phyloP scores from a whole-genome alignment of 2,888 invertebrate species.

The Aporophyla nigra region DNA sequence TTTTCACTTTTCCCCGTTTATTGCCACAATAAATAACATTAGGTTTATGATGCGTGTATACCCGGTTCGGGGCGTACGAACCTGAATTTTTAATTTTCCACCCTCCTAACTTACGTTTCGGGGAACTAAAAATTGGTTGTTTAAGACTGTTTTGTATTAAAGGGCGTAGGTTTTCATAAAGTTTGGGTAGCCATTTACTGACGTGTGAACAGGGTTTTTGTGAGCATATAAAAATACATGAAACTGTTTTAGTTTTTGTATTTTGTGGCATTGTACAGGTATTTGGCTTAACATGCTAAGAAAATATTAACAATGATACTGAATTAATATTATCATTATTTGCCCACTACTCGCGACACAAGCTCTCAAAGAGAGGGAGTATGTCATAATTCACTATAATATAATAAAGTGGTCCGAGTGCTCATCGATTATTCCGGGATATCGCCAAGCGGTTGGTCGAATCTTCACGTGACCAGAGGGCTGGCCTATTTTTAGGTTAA shows the following conservation, averaged over 20 bases:
- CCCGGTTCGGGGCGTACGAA: conserved; percentile 49
- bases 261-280: not conserved
- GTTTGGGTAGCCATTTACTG: conserved; percentile 11
- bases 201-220: conserved; percentile 24
- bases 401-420: too few relatives aligned
- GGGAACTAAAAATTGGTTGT: conserved; percentile 50
- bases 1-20: conserved; percentile 71
- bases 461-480: too few relatives aligned
- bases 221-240: conserved; percentile 6
- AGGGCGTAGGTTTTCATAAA: conserved; percentile 37
- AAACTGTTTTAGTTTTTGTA: not conserved
- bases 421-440: too few relatives aligned
- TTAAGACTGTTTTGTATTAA: conserved; percentile 24
- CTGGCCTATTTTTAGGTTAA: too few relatives aligned
- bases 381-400: too few relatives aligned
- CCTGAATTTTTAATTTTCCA: conserved; percentile 65
- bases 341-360: too few relatives aligned
- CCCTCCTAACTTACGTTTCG: conserved; percentile 45
- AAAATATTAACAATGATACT: not conserved
- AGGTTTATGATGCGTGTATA: conserved; percentile 72
- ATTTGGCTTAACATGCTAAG: not conserved
- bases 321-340: not conserved
- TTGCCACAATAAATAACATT: conserved; percentile 74
- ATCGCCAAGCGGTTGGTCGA: too few relatives aligned
- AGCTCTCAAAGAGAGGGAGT: too few relatives aligned